A percentile compares a stretch with the other conserved stretches of the same genome.
Conservation (phyloP, 2,113 vertebrate genomes). For the Poicephalus gulielmi region DNA sequence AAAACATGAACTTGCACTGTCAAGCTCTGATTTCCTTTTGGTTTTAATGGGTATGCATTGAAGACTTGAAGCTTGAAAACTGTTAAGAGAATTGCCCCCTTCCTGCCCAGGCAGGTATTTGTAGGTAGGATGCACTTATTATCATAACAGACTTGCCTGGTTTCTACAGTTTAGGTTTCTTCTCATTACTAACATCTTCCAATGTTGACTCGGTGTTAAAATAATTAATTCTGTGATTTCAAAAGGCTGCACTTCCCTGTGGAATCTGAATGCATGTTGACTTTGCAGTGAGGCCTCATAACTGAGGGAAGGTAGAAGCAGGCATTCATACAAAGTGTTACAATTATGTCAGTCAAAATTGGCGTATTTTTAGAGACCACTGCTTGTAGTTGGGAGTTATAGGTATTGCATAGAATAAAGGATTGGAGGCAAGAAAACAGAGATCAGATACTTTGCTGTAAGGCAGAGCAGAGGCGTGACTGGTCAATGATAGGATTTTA, state of each 20-base stretch:
- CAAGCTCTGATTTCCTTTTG: neutral
- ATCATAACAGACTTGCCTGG: neutral
- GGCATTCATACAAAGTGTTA: neutral
- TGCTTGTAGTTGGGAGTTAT: neutral
- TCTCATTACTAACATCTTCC: neutral
- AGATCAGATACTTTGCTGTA: neutral
- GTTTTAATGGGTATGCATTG: no score
- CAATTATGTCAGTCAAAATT: neutral
- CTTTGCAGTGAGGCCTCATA: neutral
- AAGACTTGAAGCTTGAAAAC: neutral
- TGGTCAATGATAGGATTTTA: neutral
- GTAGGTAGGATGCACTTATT: neutral
- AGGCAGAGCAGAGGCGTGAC: neutral
- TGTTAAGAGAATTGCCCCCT: neutral
- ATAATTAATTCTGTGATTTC: neutral
- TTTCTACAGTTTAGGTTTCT: neutral
- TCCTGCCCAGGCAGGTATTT: neutral
- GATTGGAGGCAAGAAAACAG: neutral
- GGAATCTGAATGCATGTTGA: neutral
- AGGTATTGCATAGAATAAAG: neutral
- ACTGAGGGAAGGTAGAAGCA: neutral
- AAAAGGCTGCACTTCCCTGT: neutral
- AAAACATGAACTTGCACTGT: neutral
- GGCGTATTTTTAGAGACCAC: neutral
- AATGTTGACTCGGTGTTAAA: neutral